Evolutionary conservation across 2,797 vertebrate species (phyloP).

Genomic region (Dermochelys coriacea): DNA sequence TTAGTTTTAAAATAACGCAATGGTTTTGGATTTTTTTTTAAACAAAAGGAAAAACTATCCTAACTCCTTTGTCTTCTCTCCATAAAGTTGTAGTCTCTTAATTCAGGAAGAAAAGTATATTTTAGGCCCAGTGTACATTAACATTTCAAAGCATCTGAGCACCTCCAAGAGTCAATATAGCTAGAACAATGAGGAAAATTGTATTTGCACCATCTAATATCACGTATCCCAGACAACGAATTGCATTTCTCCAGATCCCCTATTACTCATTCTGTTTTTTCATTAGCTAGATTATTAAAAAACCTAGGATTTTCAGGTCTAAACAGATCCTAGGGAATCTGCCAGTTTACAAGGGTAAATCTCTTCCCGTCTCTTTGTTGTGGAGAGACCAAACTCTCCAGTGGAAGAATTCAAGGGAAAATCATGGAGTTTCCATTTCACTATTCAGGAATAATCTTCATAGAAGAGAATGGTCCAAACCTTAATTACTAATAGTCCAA

Average conservation of each 20-base stretch:
- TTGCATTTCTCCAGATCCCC: background rate
- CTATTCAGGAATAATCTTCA: background rate
- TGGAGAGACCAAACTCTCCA: background rate
- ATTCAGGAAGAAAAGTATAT: slow-evolving; percentile 14
- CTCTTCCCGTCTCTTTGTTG: background rate
- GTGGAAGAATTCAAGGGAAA: background rate
- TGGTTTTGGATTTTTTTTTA: rapidly evolving
- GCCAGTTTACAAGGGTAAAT: slow-evolving; percentile 19
- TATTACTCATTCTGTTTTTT: background rate
- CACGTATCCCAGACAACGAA: background rate
- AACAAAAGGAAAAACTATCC: background rate
- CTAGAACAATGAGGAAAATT: slow-evolving; percentile 37
- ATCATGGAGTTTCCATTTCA: background rate
- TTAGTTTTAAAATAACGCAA: background rate
- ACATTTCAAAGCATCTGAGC: background rate
- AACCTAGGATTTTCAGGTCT: background rate
- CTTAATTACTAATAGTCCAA: rapidly evolving
- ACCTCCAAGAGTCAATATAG: background rate
- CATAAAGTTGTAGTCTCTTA: background rate
- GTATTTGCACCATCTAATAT: slow-evolving; percentile 6
- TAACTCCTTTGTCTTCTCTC: background rate
- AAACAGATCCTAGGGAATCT: slow-evolving; percentile 32
- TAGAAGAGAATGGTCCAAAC: background rate
- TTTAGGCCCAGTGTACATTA: background rate
- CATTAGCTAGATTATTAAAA: background rate